Conservation (phyloP, 2,113 vertebrate genomes). For the Tyrannus savana region DNA sequence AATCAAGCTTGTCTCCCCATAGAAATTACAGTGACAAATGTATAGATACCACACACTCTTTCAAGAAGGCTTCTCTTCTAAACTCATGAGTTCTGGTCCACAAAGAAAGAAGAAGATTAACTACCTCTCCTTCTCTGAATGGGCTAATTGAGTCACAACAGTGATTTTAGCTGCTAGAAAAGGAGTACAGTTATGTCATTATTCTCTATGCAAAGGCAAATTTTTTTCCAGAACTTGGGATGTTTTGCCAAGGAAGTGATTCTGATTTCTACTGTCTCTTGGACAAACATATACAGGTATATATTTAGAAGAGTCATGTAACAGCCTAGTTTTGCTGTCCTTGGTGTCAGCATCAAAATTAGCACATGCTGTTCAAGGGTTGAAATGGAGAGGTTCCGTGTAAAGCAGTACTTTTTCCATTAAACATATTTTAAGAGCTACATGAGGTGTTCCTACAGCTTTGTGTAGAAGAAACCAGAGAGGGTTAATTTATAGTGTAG, state of each 20-base stretch:
- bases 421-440: neutral
- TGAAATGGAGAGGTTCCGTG: neutral
- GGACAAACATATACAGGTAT: neutral
- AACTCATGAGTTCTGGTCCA: neutral
- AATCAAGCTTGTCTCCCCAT: neutral
- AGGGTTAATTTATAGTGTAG: neutral
- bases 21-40: neutral
- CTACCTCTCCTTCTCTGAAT: neutral
- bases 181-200: neutral
- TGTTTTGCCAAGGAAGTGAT: neutral
- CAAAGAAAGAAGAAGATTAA: neutral
- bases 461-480: neutral
- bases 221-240: neutral
- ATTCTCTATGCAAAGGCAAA: neutral
- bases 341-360: neutral
- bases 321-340: neutral
- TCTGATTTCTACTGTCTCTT: neutral
- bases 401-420: neutral
- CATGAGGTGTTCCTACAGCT: neutral
- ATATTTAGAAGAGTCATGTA: neutral
- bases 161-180: neutral
- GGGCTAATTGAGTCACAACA: neutral
- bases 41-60: neutral
- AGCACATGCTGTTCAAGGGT: neutral
- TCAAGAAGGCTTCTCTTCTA: neutral